Evolutionary conservation across 2,113 vertebrate genomes (phyloP), one percentile per base, ranked within the genome.

Genomic region (Eretmochelys imbricata): DNA sequence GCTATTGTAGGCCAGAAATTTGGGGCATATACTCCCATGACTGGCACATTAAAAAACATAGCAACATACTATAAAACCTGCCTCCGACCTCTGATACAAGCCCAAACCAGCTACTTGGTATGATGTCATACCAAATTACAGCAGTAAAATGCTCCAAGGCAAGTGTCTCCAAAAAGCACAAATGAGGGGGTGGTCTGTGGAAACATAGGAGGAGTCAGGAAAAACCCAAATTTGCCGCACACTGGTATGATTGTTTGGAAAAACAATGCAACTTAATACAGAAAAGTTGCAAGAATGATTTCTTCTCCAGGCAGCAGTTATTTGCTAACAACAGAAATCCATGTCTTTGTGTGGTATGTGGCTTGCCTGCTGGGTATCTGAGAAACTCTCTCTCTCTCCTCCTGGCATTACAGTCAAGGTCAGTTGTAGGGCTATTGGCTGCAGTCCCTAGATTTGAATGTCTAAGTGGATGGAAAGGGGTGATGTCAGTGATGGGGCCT

Each of bases 41-140:
- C 55, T 17, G 82, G 53, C 38, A 51, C 29, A 42, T 35, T 49
- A 85, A 88, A 94, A 92, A 3, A 27, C 20, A 38, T 72, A 85
- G 82, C 49, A 92, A 85, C 86, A 78, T 46, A 50, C 78, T 90
- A 83, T 80, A 89, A 92, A 84, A 87, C 38, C 31, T 93, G 80
- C 35, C 46, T 88, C 54, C 29, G 24, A 35, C 57, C 75, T 54
- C 46, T 35, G 53, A 55, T 24, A 50, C 0, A n/a, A 78, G 54
- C 79, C 72, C 82, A 72, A 42, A 20, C 2, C 0, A 48, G 50
- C 91, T 82, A 72, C 50, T 87, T 79, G 93, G n/a, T 54, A 38
- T 2, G 19, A 72, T 72, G 10, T 51, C 91, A 91, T 38, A 87
- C 46, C 76, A 82, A 24, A 8, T n/a, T 0, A 12, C 17, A 86